Percentiles rank a stretch among this genome's conserved stretches.
Conservation (phyloP, 2,888 invertebrate species). For the Siphlonurus alternatus region DNA sequence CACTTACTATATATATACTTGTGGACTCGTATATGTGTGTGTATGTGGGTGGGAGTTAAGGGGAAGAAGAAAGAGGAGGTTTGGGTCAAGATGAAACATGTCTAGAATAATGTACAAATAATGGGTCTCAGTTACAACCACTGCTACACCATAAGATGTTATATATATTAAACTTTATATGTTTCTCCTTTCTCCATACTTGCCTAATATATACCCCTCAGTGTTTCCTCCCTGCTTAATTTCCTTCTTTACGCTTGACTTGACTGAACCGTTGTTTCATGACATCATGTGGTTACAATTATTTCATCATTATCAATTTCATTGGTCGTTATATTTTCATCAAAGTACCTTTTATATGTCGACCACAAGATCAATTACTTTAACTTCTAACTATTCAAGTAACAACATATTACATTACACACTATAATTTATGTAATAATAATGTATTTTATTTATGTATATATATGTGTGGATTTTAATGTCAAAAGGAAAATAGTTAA, state of each 20-base stretch:
- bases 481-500: too few relatives aligned
- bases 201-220: too few relatives aligned
- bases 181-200: too few relatives aligned
- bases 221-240: too few relatives aligned
- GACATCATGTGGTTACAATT: neutral
- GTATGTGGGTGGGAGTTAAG: neutral
- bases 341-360: neutral
- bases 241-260: too few relatives aligned
- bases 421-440: too few relatives aligned
- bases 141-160: neutral
- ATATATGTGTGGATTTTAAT: too few relatives aligned
- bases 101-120: slow-evolving; percentile 1
- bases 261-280: too few relatives aligned
- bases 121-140: neutral
- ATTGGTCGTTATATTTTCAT: neutral
- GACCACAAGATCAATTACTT: neutral
- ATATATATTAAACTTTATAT: too few relatives aligned
- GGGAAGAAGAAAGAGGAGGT: neutral
- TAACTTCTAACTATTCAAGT: too few relatives aligned
- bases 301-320: neutral
- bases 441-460: too few relatives aligned
- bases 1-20: neutral
- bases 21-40: neutral
- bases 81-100: neutral
- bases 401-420: too few relatives aligned